These are phyloP conservation scores for Disparrhopalites patrizii DNA, from an alignment of 2,888 invertebrate genomes.

Conservation along the genomic window DNA sequence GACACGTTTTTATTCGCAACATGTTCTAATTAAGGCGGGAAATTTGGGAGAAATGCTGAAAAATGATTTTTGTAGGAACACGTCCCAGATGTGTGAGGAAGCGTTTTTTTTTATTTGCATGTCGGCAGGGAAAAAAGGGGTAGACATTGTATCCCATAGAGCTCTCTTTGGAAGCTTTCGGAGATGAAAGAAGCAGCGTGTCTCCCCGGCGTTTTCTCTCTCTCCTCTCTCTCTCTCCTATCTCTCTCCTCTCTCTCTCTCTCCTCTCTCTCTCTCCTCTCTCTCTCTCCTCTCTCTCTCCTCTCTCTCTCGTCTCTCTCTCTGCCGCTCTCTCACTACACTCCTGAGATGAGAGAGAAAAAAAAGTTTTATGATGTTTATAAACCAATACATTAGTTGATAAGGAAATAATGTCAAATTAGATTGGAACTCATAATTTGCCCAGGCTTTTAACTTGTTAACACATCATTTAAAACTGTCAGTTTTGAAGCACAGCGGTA, in stretches of 20 bases:
- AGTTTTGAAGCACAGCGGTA: constrained; percentile 27
- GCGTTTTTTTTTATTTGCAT: too few relatives aligned
- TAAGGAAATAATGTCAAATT: constrained; percentile 22
- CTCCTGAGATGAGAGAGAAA: background rate
- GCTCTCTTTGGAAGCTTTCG: too few relatives aligned
- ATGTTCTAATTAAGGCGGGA: too few relatives aligned
- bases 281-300: background rate
- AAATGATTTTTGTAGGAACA: too few relatives aligned
- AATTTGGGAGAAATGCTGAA: too few relatives aligned
- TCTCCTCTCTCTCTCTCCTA: too few relatives aligned
- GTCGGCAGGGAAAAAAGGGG: too few relatives aligned
- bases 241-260: constrained; percentile 4
- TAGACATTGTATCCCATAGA: too few relatives aligned
- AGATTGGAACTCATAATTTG: constrained; percentile 30
- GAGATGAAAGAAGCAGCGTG: too few relatives aligned
- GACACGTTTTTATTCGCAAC: too few relatives aligned
- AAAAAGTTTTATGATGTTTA: constrained; percentile 24
- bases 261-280: background rate
- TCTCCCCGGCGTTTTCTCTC: too few relatives aligned
- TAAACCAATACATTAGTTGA: constrained; percentile 29
- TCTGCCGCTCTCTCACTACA: background rate
- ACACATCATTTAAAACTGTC: constrained; percentile 39
- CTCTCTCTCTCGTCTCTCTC: background rate
- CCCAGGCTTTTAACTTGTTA: constrained; percentile 37
- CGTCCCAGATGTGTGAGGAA: too few relatives aligned